A percentile compares a stretch with the other conserved stretches of the same genome.
Conservation (phyloP, 2,113 vertebrate species). For the Pantherophis guttatus region DNA sequence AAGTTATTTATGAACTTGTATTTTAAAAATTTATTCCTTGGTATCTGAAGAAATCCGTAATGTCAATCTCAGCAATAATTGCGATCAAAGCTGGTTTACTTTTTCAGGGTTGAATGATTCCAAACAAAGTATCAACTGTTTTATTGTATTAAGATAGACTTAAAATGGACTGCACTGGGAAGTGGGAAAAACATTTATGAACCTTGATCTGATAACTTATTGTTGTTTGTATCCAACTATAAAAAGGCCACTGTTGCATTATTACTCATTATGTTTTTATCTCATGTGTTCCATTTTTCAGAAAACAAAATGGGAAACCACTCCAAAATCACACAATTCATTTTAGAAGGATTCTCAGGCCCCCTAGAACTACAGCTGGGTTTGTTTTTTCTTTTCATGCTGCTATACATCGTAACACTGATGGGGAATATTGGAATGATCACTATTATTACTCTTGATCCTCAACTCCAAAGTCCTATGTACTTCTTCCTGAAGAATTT, state of each 20-base stretch:
- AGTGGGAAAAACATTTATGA: not conserved
- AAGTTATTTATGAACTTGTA: not conserved
- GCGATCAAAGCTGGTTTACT: not conserved
- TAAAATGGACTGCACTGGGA: not conserved
- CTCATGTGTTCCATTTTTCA: not conserved
- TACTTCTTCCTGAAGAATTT: slow-evolving; percentile 67
- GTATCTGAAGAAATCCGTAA: not conserved
- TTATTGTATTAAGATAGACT: not conserved
- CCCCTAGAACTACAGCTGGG: slow-evolving; percentile 23
- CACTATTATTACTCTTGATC: slow-evolving; percentile 45
- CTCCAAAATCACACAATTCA: not conserved
- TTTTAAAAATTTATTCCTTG: not conserved
- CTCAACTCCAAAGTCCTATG: slow-evolving; percentile 58
- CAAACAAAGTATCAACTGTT: not conserved
- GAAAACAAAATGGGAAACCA: not conserved
- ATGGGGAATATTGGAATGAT: slow-evolving; percentile 58
- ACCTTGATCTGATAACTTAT: not conserved
- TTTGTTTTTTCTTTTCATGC: slow-evolving; percentile 50
- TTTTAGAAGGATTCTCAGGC: slow-evolving; percentile 38
- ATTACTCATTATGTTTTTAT: not conserved
- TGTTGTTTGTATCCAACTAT: not conserved
- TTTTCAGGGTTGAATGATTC: not conserved
- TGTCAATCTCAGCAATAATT: not conserved
- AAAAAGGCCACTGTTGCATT: not conserved
- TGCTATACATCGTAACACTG: slow-evolving; percentile 45